Base-by-base conservation (phyloP, 2,888 invertebrate genomes). In the Norana najaformis region DNA sequence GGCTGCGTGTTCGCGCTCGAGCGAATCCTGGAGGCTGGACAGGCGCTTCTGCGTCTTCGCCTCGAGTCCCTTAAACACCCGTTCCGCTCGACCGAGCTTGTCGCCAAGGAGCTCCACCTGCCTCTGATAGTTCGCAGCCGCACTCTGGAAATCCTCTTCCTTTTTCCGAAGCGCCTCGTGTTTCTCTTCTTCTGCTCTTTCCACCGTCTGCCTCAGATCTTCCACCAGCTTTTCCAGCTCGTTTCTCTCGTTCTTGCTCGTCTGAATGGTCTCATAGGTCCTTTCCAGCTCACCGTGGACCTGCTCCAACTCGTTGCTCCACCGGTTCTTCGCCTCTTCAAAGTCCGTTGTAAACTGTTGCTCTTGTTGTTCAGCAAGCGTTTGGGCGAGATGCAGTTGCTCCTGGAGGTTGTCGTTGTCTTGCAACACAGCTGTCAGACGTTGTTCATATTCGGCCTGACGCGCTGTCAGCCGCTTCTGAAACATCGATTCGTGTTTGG, bases 1-100 rank as follows among this genome's bases (percentile, higher is more conserved):
- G 14, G 92, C 92, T 35, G 91, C 91, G 90, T 93, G 93, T 89
- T 93, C 93, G 4, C 92, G 91, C 88, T 93, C 92, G 88, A 92
- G n/a, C 8, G 91, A 90, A 88, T 92, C 91, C 90, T 91, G 90
- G 35, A 90, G 30, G 13, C 38, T 35, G 20, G 39, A 35, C 47
- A 91, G 88, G 39, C 89, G 88, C 69, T 47, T 35, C 47, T 83
- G 88, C 4, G 90, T 83, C 89, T 90, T 69, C 16, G 88, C 37
- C 36, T 90, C 82, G n/a, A 89, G 53, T n/a, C 53, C 35, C 88
- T 91, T 89, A 35, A 90, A 39, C n/a, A 89, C 47, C 30, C 39
- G 69, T 69, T 92, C 89, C 36, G 83, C 41, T 88, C 85, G 82
- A 83, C 89, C 89, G 20, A 91, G 18, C 39, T 88, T 83, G 35